Evolutionary conservation across 2,113 vertebrate genomes (phyloP).

Genomic region (Equus quagga): DNA sequence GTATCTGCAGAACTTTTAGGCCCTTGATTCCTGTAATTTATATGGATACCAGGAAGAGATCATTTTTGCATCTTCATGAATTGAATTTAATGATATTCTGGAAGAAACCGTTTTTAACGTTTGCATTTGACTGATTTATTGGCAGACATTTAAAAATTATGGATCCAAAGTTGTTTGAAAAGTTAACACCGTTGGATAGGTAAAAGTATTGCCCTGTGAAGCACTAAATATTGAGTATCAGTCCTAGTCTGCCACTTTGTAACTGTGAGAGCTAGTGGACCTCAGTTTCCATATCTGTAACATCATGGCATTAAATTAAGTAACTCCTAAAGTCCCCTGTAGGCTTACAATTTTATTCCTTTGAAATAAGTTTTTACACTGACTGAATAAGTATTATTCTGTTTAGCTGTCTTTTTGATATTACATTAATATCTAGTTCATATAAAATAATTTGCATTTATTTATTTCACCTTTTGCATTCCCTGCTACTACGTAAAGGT

Average conservation of each 20-base stretch:
- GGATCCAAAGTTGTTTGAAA: constrained; percentile 43
- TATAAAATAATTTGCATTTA: constrained; percentile 33
- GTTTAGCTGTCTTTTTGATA: not conserved
- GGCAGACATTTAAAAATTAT: constrained; percentile 42
- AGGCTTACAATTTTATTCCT: not conserved
- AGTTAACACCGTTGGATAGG: not conserved
- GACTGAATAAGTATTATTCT: constrained; percentile 18
- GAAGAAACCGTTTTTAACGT: constrained; percentile 17
- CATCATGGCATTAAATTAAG: constrained; percentile 3
- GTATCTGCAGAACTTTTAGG: not conserved
- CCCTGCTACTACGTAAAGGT: not conserved
- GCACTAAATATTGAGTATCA: not conserved
- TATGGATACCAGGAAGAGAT: not conserved
- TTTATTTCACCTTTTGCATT: constrained; percentile 43
- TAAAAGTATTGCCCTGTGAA: not conserved
- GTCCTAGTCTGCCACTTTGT: not conserved
- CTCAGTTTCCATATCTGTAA: constrained; percentile 6
- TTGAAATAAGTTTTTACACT: not conserved
- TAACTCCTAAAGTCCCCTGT: not conserved
- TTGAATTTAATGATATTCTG: constrained; percentile 36
- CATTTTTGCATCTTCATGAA: constrained; percentile 36
- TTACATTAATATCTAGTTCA: constrained; percentile 20
- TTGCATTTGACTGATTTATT: constrained; percentile 43
- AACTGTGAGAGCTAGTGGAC: not conserved
- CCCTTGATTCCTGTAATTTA: constrained; percentile 1